phyloP scores from a whole-genome alignment of 2,888 invertebrate genomes.

The Scaptomyza cyrtandrae region DNA sequence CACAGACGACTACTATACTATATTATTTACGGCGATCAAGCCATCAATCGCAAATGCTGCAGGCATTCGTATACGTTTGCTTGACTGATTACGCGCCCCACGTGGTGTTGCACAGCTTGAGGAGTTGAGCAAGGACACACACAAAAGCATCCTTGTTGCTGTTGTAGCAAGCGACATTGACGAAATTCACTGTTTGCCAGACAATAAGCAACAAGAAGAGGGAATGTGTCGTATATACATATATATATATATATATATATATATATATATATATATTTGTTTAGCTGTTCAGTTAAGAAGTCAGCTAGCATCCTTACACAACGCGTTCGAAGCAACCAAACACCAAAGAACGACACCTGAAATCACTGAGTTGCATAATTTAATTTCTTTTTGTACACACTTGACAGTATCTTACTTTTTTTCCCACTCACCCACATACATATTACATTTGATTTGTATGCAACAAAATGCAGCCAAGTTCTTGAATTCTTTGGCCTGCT shows the following conservation, averaged over 20 bases:
- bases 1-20: constrained; percentile 34
- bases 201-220: background rate
- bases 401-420: background rate
- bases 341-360: constrained; percentile 75
- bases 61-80: constrained; percentile 58
- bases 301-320: constrained; percentile 9
- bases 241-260: too few relatives aligned
- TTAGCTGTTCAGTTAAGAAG: background rate
- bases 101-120: background rate
- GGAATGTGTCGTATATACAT: too few relatives aligned
- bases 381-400: constrained; percentile 75
- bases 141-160: constrained; percentile 5
- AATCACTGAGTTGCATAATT: constrained; percentile 84
- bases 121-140: constrained; percentile 6
- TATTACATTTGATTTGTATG: background rate
- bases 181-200: constrained; percentile 39
- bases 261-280: background rate
- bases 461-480: background rate
- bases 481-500: constrained; percentile 5
- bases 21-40: constrained; percentile 73
- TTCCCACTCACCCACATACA: background rate
- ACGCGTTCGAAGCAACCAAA: constrained; percentile 57
- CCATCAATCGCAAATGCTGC: constrained; percentile 63
- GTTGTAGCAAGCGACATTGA: too few relatives aligned
- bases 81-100: constrained; percentile 64